These are phyloP conservation scores for Cotesia vestalis DNA, from an alignment of 1,140 invertebrate species.

Conservation along the genomic window DNA sequence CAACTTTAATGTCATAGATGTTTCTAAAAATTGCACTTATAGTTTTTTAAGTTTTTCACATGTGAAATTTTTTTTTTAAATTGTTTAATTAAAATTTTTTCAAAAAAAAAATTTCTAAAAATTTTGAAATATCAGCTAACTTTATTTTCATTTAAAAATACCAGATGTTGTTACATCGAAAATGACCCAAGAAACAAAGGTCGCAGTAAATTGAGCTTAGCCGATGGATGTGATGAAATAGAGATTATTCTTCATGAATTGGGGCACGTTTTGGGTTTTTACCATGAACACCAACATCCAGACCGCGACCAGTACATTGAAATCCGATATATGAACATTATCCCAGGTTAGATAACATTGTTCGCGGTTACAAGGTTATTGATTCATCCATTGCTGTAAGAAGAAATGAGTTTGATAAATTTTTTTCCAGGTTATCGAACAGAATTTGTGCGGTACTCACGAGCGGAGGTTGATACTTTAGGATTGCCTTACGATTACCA, in stretches of 20 bases:
- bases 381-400: no score
- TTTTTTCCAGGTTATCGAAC: no score
- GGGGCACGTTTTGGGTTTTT: constrained; percentile 98
- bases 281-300: constrained; percentile 98
- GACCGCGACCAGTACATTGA: constrained; percentile 94
- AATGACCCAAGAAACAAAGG: constrained; percentile 87
- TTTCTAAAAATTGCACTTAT: no score
- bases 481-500: constrained; percentile 95
- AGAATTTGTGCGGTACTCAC: constrained; percentile 63
- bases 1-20: no score
- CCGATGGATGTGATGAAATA: constrained; percentile 99
- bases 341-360: constrained; percentile 87
- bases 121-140: no score
- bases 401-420: no score
- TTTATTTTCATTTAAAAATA: no score
- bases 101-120: no score
- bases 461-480: constrained; percentile 96
- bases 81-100: no score
- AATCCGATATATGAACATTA: constrained; percentile 94
- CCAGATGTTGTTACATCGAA: no score
- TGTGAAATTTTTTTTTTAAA: no score
- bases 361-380: constrained; percentile 76
- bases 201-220: constrained; percentile 96
- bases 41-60: no score
- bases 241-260: constrained; percentile 99